phyloP scores from a whole-genome alignment of 1,140 invertebrate genomes.

The Ostrea edulis region DNA sequence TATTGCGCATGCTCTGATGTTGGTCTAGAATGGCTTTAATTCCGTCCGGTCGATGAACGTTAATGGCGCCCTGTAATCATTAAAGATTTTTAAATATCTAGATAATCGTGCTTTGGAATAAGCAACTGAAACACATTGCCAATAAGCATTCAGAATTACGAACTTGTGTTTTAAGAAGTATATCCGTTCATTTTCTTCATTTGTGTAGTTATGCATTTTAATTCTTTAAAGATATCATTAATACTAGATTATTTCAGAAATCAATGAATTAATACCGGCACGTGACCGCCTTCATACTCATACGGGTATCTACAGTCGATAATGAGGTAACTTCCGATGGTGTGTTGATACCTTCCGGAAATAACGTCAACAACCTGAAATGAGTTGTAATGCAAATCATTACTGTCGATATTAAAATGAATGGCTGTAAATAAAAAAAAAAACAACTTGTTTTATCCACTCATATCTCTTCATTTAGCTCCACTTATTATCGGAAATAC shows the following conservation, averaged over 20 bases:
- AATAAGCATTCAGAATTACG: no score
- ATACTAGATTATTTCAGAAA: not conserved
- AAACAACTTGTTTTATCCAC: not conserved
- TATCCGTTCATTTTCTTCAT: not conserved
- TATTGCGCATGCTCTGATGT: not conserved
- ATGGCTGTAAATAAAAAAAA: not conserved
- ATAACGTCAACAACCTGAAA: constrained; percentile 55
- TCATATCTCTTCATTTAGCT: not conserved
- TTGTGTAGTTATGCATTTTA: not conserved
- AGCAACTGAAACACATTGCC: not conserved
- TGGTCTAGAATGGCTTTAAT: not conserved
- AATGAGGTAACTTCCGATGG: constrained; percentile 66
- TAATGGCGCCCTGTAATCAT: constrained; percentile 27
- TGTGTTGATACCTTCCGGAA: constrained; percentile 61
- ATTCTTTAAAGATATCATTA: not conserved
- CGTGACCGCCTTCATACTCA: constrained; percentile 97
- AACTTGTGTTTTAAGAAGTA: no score
- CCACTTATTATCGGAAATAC: no score
- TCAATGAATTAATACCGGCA: constrained; percentile 78
- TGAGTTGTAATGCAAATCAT: not conserved
- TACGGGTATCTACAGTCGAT: constrained; percentile 91
- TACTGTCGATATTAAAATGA: not conserved
- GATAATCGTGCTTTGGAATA: not conserved
- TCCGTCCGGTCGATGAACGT: not conserved
- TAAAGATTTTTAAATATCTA: no score